These are phyloP conservation scores for Caradrina kadenii DNA, from an alignment of 2,888 invertebrate species.

Conservation along the genomic window DNA sequence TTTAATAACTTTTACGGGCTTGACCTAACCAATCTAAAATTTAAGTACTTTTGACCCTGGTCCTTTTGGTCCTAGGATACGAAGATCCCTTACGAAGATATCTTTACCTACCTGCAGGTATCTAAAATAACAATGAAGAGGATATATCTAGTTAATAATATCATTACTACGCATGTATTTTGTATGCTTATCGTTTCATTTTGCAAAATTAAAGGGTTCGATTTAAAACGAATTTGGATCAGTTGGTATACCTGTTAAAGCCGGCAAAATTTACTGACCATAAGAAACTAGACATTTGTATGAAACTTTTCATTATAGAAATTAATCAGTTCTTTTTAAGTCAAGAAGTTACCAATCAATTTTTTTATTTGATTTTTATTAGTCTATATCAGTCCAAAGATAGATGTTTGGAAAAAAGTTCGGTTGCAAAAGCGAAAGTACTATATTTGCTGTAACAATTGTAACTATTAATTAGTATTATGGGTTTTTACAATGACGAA, in stretches of 20 bases:
- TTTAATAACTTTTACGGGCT: too few relatives aligned
- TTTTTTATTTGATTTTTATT: too few relatives aligned
- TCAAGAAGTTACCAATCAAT: too few relatives aligned
- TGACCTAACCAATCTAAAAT: not conserved
- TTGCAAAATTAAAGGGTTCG: not conserved
- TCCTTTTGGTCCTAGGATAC: not conserved
- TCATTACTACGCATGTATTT: too few relatives aligned
- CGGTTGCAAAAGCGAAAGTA: not conserved
- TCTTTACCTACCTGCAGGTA: not conserved
- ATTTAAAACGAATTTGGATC: too few relatives aligned
- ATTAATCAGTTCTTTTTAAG: too few relatives aligned
- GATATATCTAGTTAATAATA: too few relatives aligned
- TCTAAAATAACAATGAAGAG: not conserved
- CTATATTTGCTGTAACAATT: not conserved
- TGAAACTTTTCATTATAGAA: too few relatives aligned
- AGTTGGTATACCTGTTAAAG: not conserved
- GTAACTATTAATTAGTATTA: not conserved
- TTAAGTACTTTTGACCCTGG: not conserved
- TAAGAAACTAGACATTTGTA: not conserved
- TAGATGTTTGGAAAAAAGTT: too few relatives aligned
- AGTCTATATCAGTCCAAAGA: too few relatives aligned
- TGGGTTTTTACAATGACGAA: slow-evolving; percentile 11
- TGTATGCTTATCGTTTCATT: too few relatives aligned
- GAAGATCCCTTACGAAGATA: not conserved
- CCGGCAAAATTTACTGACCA: not conserved